phyloP scores from a whole-genome alignment of 2,797 vertebrate genomes.

The Darevskia nairensis region DNA sequence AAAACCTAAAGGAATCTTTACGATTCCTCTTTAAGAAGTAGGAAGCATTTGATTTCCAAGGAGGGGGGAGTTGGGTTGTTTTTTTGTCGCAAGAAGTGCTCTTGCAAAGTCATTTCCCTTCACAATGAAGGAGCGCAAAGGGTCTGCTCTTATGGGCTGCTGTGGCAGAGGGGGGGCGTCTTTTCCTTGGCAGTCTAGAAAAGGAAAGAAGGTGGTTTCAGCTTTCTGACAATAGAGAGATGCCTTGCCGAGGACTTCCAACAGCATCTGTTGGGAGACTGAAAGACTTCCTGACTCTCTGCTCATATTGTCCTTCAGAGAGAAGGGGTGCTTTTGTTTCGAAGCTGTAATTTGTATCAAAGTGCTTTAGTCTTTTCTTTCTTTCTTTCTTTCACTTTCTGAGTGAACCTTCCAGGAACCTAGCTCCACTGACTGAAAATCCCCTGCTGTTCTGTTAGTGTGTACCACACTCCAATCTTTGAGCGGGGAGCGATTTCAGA shows the following conservation, averaged over 20 bases:
- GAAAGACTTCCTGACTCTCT: neutral
- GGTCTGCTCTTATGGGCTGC: slow-evolving; percentile 53
- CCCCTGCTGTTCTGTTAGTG: neutral
- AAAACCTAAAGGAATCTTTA: slow-evolving; percentile 52
- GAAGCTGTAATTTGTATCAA: slow-evolving; percentile 58
- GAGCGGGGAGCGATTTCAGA: no score
- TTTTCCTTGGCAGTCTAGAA: slow-evolving; percentile 18
- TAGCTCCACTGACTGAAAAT: no score
- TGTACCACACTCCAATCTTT: no score
- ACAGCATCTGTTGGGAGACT: slow-evolving; percentile 59
- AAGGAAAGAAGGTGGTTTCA: neutral
- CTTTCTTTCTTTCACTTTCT: no score
- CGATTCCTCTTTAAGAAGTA: slow-evolving; percentile 64
- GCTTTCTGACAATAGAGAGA: slow-evolving; percentile 14
- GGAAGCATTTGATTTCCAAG: slow-evolving; percentile 67
- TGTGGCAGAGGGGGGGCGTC: slow-evolving; percentile 30
- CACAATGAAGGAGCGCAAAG: slow-evolving; percentile 71
- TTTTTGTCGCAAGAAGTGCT: slow-evolving; percentile 38
- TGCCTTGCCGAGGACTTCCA: slow-evolving; percentile 11
- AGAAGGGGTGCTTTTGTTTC: slow-evolving; percentile 48
- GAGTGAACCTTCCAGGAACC: no score
- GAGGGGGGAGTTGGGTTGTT: fast-evolving
- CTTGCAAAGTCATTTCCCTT: slow-evolving; percentile 62
- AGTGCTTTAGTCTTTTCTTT: slow-evolving; percentile 52
- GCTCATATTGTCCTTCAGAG: slow-evolving; percentile 34